Conservation (phyloP, 2,888 invertebrate species). For the Megaustenia siamemsis region DNA sequence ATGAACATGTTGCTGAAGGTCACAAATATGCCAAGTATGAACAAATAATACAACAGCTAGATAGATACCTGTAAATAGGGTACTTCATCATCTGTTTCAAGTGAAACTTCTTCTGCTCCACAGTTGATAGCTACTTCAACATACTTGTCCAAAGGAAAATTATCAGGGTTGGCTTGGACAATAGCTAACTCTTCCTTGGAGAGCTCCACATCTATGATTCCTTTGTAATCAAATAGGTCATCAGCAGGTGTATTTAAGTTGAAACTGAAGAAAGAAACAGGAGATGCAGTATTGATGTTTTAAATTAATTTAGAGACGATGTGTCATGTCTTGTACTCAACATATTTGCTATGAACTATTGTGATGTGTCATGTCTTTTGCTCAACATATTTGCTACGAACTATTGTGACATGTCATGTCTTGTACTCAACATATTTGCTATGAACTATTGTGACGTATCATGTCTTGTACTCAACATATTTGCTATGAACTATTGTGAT, state of each 20-base stretch:
- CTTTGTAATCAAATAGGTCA: constrained; percentile 65
- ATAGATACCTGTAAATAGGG: constrained; percentile 56
- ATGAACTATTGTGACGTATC: too few relatives aligned
- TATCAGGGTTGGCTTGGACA: constrained; percentile 44
- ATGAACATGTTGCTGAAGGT: not conserved
- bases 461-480: too few relatives aligned
- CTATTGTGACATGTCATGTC: too few relatives aligned
- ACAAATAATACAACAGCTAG: too few relatives aligned
- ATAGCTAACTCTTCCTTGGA: constrained; percentile 44
- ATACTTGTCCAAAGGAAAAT: constrained; percentile 64
- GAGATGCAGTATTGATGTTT: not conserved
- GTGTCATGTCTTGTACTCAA: too few relatives aligned
- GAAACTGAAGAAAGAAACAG: constrained; percentile 42
- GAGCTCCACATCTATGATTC: constrained; percentile 63
- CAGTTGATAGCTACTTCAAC: constrained; percentile 72
- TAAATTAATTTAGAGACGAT: not conserved
- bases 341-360: too few relatives aligned
- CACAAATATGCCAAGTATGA: too few relatives aligned
- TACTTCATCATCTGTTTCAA: constrained; percentile 59
- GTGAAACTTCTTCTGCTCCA: constrained; percentile 73
- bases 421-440: too few relatives aligned
- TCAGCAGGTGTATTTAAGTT: constrained; percentile 37
- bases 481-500: too few relatives aligned
- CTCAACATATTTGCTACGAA: too few relatives aligned
- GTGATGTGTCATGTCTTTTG: too few relatives aligned